Percentiles rank a stretch among this genome's conserved stretches.
Evolutionary conservation across 2,113 vertebrate species (phyloP).

Genomic region (Casuarius casuarius): DNA sequence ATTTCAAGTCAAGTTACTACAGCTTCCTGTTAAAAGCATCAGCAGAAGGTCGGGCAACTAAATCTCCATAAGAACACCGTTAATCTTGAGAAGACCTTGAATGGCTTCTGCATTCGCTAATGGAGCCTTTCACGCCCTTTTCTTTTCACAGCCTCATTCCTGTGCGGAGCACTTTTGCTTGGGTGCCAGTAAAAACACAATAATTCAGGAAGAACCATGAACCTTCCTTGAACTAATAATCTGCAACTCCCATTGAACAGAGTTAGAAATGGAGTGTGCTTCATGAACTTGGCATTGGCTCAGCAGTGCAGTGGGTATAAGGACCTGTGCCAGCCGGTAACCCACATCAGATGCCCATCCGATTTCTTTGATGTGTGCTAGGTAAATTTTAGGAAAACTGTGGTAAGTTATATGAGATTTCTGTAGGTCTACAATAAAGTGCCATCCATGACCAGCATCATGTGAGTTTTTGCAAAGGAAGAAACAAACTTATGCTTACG

Average conservation of each 20-base stretch:
- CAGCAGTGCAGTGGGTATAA: not conserved
- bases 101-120: not conserved
- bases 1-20: not conserved
- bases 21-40: not conserved
- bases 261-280: not conserved
- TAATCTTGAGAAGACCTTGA: not conserved
- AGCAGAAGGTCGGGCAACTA: not conserved
- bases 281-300: not conserved
- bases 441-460: not conserved
- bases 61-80: slow-evolving; percentile 11
- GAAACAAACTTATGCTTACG: not conserved
- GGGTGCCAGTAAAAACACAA: not conserved
- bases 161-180: not conserved
- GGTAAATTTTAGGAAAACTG: not conserved
- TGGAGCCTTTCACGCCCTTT: not conserved
- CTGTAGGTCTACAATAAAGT: not conserved
- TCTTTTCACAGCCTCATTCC: not conserved
- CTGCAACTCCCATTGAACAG: not conserved
- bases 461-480: not conserved
- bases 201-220: not conserved
- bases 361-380: not conserved
- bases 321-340: not conserved
- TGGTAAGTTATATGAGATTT: not conserved
- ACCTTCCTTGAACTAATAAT: not conserved
- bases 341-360: not conserved